Evolutionary conservation across 2,797 vertebrate genomes (phyloP).

Genomic region (Phrynocephalus forsythii): DNA sequence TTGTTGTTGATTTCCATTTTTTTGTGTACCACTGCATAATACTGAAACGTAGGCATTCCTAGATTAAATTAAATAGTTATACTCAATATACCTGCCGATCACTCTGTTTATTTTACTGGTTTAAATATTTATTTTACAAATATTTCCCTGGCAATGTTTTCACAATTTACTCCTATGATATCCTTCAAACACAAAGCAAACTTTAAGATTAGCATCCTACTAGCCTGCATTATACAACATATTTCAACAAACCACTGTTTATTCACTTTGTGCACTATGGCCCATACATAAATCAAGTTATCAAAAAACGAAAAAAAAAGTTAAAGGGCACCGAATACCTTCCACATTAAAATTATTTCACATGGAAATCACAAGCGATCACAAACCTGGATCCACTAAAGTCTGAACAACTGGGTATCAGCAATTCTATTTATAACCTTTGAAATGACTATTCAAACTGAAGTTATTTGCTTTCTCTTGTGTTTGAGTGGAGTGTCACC

Average conservation of each 20-base stretch:
- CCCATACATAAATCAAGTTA: not conserved
- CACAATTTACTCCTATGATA: not conserved
- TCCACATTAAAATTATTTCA: not conserved
- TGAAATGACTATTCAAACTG: not conserved
- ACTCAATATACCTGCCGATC: no score
- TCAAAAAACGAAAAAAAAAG: not conserved
- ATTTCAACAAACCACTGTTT: not conserved
- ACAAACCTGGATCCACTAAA: slow-evolving; percentile 2
- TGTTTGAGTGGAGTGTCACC: slow-evolving; percentile 22
- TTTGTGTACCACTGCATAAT: no score
- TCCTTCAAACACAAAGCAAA: not conserved
- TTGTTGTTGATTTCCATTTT: no score
- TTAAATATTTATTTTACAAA: no score
- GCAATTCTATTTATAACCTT: slow-evolving; percentile 9
- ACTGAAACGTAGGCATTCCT: no score
- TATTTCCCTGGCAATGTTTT: no score
- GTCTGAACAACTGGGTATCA: slow-evolving; percentile 14
- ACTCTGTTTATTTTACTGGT: no score
- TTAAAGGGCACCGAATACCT: not conserved
- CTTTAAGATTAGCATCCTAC: not conserved
- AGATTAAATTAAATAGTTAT: no score
- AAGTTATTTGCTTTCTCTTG: slow-evolving; percentile 30
- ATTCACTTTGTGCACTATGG: not conserved
- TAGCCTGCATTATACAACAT: not conserved
- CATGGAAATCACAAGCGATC: not conserved